Evolutionary conservation across 2,797 vertebrate genomes (phyloP).

Genomic region (Parauchenoglanis punctatus): DNA sequence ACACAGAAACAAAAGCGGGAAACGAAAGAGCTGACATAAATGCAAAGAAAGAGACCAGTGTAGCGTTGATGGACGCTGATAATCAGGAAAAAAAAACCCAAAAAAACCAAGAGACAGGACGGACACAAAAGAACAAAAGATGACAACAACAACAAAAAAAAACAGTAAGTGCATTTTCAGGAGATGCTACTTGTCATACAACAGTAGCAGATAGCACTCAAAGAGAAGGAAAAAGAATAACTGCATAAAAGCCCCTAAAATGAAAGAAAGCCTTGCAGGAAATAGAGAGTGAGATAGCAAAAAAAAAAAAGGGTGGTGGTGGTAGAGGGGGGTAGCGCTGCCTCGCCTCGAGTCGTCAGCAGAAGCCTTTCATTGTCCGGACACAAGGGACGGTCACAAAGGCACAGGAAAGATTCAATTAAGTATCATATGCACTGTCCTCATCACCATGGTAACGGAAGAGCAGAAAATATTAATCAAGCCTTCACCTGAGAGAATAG

Average conservation of each 20-base stretch:
- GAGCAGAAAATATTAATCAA: conserved; percentile 99
- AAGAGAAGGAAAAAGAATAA: conserved; percentile 66
- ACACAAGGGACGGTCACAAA: conserved; percentile 94
- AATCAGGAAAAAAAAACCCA: conserved; percentile 35
- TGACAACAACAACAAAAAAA: conserved; percentile 48
- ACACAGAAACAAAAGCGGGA: conserved; percentile 51
- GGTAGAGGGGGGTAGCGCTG: conserved; percentile 12
- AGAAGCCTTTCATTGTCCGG: conserved; percentile 91
- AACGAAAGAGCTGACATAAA: conserved; percentile 16
- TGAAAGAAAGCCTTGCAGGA: conserved; percentile 69
- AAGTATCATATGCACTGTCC: conserved; percentile 99
- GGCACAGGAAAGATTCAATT: conserved; percentile 99
- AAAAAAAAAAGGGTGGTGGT: conserved; percentile 43
- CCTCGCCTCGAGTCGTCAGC: conserved; percentile 73
- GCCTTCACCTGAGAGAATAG: conserved; percentile 76
- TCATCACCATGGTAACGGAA: conserved; percentile 99
- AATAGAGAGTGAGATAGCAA: conserved; percentile 38
- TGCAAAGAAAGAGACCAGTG: conserved; percentile 61
- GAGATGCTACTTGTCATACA: conserved; percentile 27
- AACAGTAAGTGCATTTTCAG: conserved; percentile 31
- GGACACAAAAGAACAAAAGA: conserved; percentile 71
- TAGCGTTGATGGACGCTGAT: conserved; percentile 60
- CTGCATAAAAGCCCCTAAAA: conserved; percentile 75
- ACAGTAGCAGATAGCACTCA: conserved; percentile 40
- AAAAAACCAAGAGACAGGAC: conserved; percentile 51